A percentile compares a stretch with the other conserved stretches of the same genome.
Conservation (phyloP, 1,140 invertebrate genomes). For the Choristoneura fumiferana region DNA sequence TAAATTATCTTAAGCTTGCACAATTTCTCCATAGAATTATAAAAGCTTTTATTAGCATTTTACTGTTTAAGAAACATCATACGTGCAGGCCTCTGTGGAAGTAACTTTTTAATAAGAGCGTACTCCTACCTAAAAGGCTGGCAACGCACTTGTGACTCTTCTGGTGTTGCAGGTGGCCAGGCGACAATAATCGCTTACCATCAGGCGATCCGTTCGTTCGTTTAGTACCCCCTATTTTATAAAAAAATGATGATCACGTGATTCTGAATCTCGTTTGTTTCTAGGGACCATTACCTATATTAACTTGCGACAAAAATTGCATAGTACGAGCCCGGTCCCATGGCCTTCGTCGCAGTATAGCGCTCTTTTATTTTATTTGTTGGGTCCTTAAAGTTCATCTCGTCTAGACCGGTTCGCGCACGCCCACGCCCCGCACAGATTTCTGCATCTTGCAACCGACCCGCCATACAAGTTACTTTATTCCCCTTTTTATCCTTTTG, state of each 20-base stretch:
- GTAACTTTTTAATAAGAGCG: no score
- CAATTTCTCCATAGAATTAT: not conserved
- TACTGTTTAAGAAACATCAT: no score
- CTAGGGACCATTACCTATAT: slow-evolving; percentile 25
- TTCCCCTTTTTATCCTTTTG: slow-evolving; percentile 71
- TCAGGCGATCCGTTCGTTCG: no score
- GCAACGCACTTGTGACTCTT: no score
- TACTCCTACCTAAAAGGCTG: no score
- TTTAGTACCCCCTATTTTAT: no score
- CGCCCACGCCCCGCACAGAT: slow-evolving; percentile 69
- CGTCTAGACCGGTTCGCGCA: slow-evolving; percentile 71
- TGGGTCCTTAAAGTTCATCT: slow-evolving; percentile 71
- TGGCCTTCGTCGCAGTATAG: slow-evolving; percentile 52
- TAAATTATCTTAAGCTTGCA: slow-evolving; percentile 17
- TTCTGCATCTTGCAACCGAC: slow-evolving; percentile 73
- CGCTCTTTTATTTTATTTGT: slow-evolving; percentile 66
- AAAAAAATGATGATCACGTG: no score
- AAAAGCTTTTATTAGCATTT: not conserved
- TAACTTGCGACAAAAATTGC: slow-evolving; percentile 50
- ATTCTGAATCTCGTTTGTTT: not conserved
- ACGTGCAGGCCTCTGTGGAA: no score
- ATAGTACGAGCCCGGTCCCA: slow-evolving; percentile 49
- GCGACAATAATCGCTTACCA: no score
- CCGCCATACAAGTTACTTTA: slow-evolving; percentile 72
- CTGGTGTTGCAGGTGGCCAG: no score